Evolutionary conservation across 2,797 vertebrate genomes (phyloP), one percentile per base, ranked within the genome.

Genomic region (Myotis planiceps): DNA sequence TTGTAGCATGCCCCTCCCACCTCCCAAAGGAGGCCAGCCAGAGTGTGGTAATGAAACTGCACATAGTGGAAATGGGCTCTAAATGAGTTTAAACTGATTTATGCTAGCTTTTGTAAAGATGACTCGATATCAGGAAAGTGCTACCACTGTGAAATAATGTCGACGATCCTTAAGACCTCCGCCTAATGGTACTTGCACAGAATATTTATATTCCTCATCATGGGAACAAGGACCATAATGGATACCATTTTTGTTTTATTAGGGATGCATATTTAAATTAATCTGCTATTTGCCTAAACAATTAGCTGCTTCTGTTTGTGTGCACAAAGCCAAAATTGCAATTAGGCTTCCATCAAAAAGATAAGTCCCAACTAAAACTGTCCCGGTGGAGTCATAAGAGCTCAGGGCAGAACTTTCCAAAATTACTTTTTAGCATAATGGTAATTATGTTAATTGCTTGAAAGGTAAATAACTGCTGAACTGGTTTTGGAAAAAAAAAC

Each of bases 211-310:
- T 96, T 98, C 97, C 97, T 98, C 97, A 29, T 98, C 98, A 90
- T 98, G 98, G 98, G 98, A 99, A 98, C 97, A 97, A 98, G 97
- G 78, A 96, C 97, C 97, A 98, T 99, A 99, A 98, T 98, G 98
- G 98, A 98, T 98, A 98, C 98, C 98, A 98, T 99, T 99, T 99
- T 98, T 98, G 98, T 98, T 99, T 98, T 99, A 98, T 98, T 99
- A 99, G 98, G 98, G 98, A 99, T 99, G 98, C 98, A 99, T 98
- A 99, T 99, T 99, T 99, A 99, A 99, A 99, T 99, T 99, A 99
- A 99, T 99, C 98, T 98, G 98, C 98, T 98, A 98, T 99, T 99
- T 99, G 98, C 98, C 98, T 99, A 99, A 99, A 99, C 98, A 99
- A 99, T 98, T 99, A 99, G 98, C 98, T 32, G 97, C 98, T 98